Percentiles rank a stretch among this genome's conserved stretches.
phyloP scores from a whole-genome alignment of 2,113 vertebrate species.

The Camelus dromedarius region DNA sequence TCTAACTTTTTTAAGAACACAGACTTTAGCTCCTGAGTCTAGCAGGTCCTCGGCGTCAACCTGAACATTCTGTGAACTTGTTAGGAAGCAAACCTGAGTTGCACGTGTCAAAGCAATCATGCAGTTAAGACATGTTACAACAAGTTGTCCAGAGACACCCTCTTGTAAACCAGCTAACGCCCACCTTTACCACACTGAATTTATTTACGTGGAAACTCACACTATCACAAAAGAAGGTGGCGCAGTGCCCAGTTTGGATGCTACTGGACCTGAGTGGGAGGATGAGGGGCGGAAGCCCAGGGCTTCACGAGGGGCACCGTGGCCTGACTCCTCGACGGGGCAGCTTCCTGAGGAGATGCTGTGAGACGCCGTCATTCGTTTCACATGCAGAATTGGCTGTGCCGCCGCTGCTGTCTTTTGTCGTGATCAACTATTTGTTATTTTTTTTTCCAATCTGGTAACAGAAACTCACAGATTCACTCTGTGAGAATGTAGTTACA shows the following conservation, averaged over 20 bases:
- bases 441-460: background rate
- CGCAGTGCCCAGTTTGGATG: too few relatives aligned
- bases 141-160: background rate
- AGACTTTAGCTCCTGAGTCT: background rate
- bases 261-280: background rate
- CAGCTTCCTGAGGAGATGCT: too few relatives aligned
- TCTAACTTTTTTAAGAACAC: background rate
- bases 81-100: background rate
- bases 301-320: too few relatives aligned
- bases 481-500: background rate
- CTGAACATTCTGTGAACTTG: background rate
- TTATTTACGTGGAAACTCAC: background rate
- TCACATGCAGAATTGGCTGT: background rate
- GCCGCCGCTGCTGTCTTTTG: background rate
- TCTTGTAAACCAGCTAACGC: background rate
- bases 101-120: background rate
- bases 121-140: background rate
- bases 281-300: accelerated
- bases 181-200: background rate
- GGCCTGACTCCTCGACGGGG: accelerated
- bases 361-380: accelerated
- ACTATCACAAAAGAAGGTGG: background rate
- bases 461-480: background rate
- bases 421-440: background rate
- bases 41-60: background rate